A percentile compares a stretch with the other conserved stretches of the same genome.
These are phyloP conservation scores for Rhynchonema sp. DNA, from an alignment of 2,888 invertebrate genomes.

Conservation along the genomic window DNA sequence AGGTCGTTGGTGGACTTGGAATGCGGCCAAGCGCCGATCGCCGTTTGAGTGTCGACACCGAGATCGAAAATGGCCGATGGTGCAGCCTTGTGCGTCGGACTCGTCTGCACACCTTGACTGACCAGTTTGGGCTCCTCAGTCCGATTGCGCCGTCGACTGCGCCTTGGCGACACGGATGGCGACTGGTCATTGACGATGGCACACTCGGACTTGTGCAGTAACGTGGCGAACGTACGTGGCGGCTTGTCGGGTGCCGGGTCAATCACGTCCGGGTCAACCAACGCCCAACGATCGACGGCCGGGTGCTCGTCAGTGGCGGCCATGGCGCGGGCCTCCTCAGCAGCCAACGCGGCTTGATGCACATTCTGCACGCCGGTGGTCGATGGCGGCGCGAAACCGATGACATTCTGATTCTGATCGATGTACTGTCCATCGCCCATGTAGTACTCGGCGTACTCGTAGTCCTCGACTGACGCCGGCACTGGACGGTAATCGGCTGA, in stretches of 20 bases:
- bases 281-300: background rate
- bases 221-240: slow-evolving; percentile 6
- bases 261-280: background rate
- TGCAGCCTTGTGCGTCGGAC: background rate
- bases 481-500: background rate
- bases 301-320: background rate
- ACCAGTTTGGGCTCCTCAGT: background rate
- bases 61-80: too few species aligned
- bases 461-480: slow-evolving; percentile 6
- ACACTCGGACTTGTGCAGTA: background rate
- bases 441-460: slow-evolving; percentile 14
- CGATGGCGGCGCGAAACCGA: slow-evolving; percentile 13
- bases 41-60: too few species aligned
- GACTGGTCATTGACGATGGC: background rate
- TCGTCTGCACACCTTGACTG: background rate
- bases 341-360: slow-evolving; percentile 3
- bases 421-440: slow-evolving; percentile 16
- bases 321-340: background rate
- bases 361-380: slow-evolving; percentile 11
- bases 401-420: slow-evolving; percentile 27
- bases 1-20: background rate
- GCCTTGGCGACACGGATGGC: background rate
- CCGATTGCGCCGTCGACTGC: too few species aligned
- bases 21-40: background rate
- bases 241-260: slow-evolving; percentile 2